Evolutionary conservation across 2,113 vertebrate species (phyloP).

Genomic region (Cacatua alba): DNA sequence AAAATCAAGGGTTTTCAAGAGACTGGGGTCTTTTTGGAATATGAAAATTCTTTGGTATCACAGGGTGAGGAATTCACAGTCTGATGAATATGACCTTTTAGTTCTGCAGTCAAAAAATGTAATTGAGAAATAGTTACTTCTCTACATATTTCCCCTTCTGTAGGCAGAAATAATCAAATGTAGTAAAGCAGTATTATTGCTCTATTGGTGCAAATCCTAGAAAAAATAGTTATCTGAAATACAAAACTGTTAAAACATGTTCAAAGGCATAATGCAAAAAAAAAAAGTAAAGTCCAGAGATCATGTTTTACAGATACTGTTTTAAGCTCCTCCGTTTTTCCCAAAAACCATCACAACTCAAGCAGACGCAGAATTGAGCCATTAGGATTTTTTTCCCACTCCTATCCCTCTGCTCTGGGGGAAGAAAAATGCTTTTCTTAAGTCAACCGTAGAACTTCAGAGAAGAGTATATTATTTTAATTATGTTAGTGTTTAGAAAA

Average conservation of each 20-base stretch:
- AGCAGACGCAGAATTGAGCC: background rate
- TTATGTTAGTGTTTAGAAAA: background rate
- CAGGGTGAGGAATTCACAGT: background rate
- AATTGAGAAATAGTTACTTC: background rate
- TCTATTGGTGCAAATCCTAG: background rate
- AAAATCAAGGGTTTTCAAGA: background rate
- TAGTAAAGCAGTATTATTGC: background rate
- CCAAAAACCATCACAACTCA: background rate
- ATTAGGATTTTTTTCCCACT: background rate
- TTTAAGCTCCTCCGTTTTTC: background rate
- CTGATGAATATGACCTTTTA: background rate
- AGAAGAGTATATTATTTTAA: constrained; percentile 4
- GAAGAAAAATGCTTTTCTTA: background rate
- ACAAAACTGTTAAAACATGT: background rate
- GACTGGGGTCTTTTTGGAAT: background rate
- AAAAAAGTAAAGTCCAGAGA: background rate
- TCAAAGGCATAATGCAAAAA: background rate
- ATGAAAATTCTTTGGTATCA: background rate
- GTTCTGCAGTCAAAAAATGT: background rate
- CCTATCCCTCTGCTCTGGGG: background rate
- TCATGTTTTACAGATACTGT: background rate
- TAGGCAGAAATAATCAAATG: background rate
- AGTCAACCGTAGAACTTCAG: background rate
- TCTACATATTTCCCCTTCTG: background rate
- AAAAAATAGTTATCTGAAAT: background rate